Conservation (phyloP, 2,888 invertebrate genomes). For the Heterodera filipjevi region DNA sequence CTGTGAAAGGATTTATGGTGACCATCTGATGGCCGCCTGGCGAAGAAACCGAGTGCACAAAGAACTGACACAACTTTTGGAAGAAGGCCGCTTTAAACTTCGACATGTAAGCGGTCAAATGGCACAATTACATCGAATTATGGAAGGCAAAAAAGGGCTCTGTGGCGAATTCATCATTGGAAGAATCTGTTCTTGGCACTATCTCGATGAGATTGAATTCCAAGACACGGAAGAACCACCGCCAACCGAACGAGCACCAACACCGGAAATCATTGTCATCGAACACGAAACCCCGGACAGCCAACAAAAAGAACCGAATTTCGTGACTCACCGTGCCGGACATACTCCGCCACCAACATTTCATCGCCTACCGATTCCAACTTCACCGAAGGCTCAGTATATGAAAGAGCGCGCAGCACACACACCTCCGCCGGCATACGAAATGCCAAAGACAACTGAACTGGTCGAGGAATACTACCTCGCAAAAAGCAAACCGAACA, state of each 20-base stretch:
- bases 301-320: neutral
- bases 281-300: neutral
- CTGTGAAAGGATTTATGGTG: neutral
- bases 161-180: neutral
- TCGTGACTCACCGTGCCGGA: neutral
- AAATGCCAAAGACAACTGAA: neutral
- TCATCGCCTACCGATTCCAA: no score
- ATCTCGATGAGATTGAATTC: neutral
- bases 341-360: neutral
- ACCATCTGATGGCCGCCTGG: neutral
- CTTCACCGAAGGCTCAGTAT: neutral
- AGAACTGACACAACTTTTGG: neutral
- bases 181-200: neutral
- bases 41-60: neutral
- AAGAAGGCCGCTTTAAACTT: neutral
- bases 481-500: neutral
- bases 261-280: neutral
- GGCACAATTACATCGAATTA: neutral
- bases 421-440: neutral
- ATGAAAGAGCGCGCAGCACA: neutral
- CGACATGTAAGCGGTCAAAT: neutral
- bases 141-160: neutral
- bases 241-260: neutral
- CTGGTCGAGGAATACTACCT: neutral
- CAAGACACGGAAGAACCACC: neutral